Conservation (phyloP, 2,797 vertebrate genomes). For the Phoeniculus purpureus region DNA sequence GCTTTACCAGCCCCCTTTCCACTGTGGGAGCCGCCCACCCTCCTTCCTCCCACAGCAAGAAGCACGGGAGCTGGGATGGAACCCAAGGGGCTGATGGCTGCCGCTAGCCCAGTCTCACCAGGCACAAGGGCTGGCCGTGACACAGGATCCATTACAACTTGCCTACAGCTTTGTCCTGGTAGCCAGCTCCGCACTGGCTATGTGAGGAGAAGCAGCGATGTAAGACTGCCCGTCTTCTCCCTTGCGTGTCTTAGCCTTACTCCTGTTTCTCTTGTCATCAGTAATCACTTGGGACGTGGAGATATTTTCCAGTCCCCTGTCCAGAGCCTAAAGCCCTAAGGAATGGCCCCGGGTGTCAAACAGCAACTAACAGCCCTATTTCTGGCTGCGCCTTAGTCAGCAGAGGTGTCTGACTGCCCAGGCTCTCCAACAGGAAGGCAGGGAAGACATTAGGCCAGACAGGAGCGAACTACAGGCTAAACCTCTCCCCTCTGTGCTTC, state of each 20-base stretch:
- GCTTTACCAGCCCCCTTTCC: not conserved
- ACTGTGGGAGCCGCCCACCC: not conserved
- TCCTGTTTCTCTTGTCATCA: not conserved
- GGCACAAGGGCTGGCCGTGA: not conserved
- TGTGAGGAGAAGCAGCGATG: not conserved
- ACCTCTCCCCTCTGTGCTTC: not conserved
- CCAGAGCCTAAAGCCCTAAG: not conserved
- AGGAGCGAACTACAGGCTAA: not conserved
- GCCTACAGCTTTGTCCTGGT: not conserved
- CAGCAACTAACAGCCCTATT: not conserved
- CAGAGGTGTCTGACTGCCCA: not conserved
- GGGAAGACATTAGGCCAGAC: not conserved
- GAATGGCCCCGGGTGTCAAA: not conserved
- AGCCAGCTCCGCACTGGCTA: not conserved
- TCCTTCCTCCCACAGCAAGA: not conserved
- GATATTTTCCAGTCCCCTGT: not conserved
- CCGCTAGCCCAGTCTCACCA: no score
- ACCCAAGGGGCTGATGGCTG: not conserved
- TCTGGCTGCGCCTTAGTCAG: not conserved
- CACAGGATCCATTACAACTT: not conserved
- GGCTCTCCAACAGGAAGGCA: not conserved
- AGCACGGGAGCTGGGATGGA: not conserved
- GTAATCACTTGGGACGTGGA: not conserved
- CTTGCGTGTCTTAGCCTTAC: not conserved
- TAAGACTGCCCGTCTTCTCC: not conserved